phyloP scores from a whole-genome alignment of 2,113 vertebrate species.

The Copsychus sechellarum region DNA sequence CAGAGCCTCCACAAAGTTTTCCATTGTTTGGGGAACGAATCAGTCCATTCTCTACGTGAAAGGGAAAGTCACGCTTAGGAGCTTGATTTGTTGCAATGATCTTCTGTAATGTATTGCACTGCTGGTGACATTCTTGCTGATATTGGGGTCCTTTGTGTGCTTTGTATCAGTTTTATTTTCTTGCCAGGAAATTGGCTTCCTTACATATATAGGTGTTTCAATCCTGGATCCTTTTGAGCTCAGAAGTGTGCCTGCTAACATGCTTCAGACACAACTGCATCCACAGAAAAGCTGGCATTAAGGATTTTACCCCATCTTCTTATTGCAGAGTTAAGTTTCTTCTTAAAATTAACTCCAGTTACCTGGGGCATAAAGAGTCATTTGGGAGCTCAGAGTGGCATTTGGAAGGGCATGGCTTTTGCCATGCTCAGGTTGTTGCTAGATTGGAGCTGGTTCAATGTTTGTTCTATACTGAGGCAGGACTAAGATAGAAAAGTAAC shows the following conservation, averaged over 20 bases:
- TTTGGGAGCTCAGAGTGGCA: neutral
- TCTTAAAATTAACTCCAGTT: neutral
- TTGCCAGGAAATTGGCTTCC: conserved; percentile 16
- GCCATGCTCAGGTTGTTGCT: neutral
- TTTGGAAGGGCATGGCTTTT: neutral
- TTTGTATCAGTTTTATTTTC: conserved; percentile 47
- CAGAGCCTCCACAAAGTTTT: conserved; percentile 34
- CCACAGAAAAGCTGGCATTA: neutral
- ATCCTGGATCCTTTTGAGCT: neutral
- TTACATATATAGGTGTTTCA: neutral
- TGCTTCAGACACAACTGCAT: neutral
- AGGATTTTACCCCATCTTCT: neutral
- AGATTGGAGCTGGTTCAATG: neutral
- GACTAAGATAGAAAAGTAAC: neutral
- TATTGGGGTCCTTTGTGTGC: conserved; percentile 24
- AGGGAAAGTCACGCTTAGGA: conserved; percentile 55
- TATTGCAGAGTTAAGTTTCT: neutral
- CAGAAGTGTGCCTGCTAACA: neutral
- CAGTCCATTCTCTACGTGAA: conserved; percentile 57
- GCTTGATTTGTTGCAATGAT: conserved; percentile 44
- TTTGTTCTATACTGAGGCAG: neutral
- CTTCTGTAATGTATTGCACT: conserved; percentile 3
- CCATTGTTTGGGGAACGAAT: conserved; percentile 60
- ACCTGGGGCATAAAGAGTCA: neutral
- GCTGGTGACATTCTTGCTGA: neutral